Percentiles rank a stretch among this genome's conserved stretches.
Conservation (phyloP, 2,113 vertebrate species). For the Paramisgurnus dabryanus region DNA sequence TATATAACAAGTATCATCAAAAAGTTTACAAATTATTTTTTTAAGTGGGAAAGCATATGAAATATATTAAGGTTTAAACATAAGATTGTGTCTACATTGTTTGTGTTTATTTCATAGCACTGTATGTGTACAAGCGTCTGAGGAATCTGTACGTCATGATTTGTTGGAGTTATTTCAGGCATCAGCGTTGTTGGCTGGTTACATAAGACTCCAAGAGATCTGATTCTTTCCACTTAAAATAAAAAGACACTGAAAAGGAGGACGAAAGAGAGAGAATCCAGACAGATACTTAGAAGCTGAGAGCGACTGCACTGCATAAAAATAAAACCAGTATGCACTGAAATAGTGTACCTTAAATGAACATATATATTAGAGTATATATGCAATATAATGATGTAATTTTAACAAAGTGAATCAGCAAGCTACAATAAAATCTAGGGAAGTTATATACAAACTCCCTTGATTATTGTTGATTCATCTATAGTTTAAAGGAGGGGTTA, state of each 20-base stretch:
- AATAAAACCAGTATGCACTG: background rate
- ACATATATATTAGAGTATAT: background rate
- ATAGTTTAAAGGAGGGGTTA: too few relatives aligned
- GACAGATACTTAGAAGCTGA: slow-evolving; percentile 10
- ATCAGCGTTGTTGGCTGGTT: slow-evolving; percentile 34
- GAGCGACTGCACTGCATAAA: background rate
- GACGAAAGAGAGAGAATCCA: slow-evolving; percentile 4
- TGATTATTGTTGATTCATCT: background rate
- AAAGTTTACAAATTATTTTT: background rate
- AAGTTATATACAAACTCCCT: too few relatives aligned
- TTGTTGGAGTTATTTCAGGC: slow-evolving; percentile 35
- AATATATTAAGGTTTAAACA: background rate
- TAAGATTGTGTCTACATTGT: background rate
- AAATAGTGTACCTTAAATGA: background rate
- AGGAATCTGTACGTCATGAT: slow-evolving; percentile 32
- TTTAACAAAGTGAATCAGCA: background rate
- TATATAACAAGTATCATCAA: background rate
- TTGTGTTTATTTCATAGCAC: background rate
- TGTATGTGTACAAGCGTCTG: slow-evolving; percentile 9
- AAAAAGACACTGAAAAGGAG: slow-evolving; percentile 13
- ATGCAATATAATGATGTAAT: background rate
- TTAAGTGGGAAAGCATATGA: background rate
- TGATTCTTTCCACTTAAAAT: slow-evolving; percentile 45
- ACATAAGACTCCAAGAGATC: slow-evolving; percentile 42
- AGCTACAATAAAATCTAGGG: background rate